Base-by-base conservation (phyloP, 2,888 invertebrate species). In the Acleris cristana region DNA sequence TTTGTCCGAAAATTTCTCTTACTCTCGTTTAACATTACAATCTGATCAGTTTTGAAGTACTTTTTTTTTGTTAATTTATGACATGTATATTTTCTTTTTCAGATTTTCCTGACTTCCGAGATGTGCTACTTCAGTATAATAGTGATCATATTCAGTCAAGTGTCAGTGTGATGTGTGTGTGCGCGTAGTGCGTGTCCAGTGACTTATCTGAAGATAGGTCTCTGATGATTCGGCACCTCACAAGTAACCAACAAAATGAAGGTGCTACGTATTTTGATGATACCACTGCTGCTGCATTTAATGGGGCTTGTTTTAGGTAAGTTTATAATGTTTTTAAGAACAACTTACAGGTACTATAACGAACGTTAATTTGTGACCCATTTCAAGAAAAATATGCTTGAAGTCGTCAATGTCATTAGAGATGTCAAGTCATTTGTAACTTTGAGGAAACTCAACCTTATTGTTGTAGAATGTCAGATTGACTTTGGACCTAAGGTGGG, bases 51-150 rank as follows among this genome's bases (percentile, higher is more conserved):
- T 34, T 34, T n/a, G n/a, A n/a, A n/a, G 12, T 34, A 10, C 0
- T 0, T 10, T 10, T 34, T 34, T 12, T 34, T 12, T 12, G 3
- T 34, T n/a, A 48, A 48, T n/a, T 5, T 10, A 18, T n/a, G n/a
- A n/a, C n/a, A n/a, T n/a, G 18, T 7, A 7, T 44, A 10, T 56
- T 77, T 69, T 81, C 65, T 74, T 87, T 86, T 14, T 16, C 87
- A 89, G 89, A 74, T 78, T 53, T 57, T 60, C 49, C 61, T 44
- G 63, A 62, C 63, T 21, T 67, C 69, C 69, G 76, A 70, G 65
- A 86, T 89, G 89, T 88, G 86, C 77, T 86, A 84, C 79, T 87
- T 87, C 75, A 88, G 85, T 75, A 82, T 87, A 77, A 85, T 86
- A 81, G 82, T 89, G 81, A 86, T 89, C 70, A 87, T 87, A 79